Evolutionary conservation across 2,888 invertebrate genomes (phyloP).

Genomic region (Drosophila hamatofila): DNA sequence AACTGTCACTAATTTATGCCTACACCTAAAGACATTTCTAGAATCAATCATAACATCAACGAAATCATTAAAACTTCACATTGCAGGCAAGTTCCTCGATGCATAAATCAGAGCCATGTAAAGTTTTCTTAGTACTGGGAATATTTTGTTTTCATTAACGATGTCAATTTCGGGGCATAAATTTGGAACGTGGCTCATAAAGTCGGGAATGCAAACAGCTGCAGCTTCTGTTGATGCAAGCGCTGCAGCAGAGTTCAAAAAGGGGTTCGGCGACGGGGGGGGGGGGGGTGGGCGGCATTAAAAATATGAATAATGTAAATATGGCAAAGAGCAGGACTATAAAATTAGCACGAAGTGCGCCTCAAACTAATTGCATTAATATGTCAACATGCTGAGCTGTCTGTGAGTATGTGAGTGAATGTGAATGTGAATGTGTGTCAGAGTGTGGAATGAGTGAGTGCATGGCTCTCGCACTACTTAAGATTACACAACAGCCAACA

Average conservation of each 20-base stretch:
- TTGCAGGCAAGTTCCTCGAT: not conserved
- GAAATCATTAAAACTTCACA: not conserved
- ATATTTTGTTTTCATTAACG: conserved; percentile 47
- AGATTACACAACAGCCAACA: conserved; percentile 78
- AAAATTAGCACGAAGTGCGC: conserved; percentile 73
- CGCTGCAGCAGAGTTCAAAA: not conserved
- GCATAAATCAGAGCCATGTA: conserved; percentile 1
- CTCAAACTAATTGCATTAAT: conserved; percentile 80
- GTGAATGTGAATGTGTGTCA: conserved; percentile 35
- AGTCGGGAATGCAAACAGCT: conserved; percentile 46
- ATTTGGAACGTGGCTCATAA: conserved; percentile 50
- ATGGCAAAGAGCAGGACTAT: conserved; percentile 55
- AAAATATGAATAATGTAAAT: conserved; percentile 66
- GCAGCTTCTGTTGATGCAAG: conserved; percentile 17
- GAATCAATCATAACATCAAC: conserved; percentile 4
- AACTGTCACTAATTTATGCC: not conserved
- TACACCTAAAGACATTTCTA: not conserved
- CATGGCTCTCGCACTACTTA: conserved; percentile 74
- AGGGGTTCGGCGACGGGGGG: not conserved
- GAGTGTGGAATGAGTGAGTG: conserved; percentile 47
- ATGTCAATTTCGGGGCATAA: conserved; percentile 32
- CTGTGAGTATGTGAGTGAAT: conserved; percentile 23
- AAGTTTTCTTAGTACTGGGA: conserved; percentile 12
- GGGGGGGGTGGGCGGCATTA: conserved; percentile 15
- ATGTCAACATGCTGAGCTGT: conserved; percentile 71